These are phyloP conservation scores for Patella vulgata DNA, from an alignment of 1,140 invertebrate species.

Conservation along the genomic window DNA sequence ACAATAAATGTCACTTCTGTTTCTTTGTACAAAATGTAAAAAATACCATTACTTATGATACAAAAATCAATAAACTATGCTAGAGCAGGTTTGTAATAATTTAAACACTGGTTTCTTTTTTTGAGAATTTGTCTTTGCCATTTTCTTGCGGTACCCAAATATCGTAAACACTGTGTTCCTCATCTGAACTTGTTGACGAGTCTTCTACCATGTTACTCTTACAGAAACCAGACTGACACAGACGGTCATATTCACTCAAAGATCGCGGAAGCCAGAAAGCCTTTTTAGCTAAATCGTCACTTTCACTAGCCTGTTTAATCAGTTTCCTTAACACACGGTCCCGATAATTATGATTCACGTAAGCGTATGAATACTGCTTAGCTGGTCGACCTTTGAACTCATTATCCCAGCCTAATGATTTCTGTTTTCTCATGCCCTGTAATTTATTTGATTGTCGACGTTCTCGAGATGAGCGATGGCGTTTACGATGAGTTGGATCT, in stretches of 20 bases:
- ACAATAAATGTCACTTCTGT: too few relatives aligned
- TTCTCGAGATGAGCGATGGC: constrained; percentile 39
- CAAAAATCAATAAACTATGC: too few relatives aligned
- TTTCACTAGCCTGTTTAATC: constrained; percentile 42
- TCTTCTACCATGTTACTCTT: constrained; percentile 43
- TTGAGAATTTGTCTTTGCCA: constrained; percentile 41
- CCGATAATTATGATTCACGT: constrained; percentile 59
- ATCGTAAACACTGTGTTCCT: constrained; percentile 44
- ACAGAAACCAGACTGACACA: constrained; percentile 41
- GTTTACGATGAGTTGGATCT: constrained; percentile 52
- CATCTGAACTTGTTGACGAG: constrained; percentile 34
- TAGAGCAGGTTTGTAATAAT: too few relatives aligned
- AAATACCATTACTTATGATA: too few relatives aligned
- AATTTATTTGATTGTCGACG: constrained; percentile 19
- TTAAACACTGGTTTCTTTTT: constrained; percentile 63
- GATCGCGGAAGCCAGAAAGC: constrained; percentile 55
- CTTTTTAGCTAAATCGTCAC: constrained; percentile 43
- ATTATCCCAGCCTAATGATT: constrained; percentile 56
- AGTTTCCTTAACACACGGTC: constrained; percentile 57
- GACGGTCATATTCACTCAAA: constrained; percentile 49
- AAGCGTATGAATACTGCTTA: constrained; percentile 55
- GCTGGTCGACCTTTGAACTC: constrained; percentile 45
- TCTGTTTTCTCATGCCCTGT: constrained; percentile 47
- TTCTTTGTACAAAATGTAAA: too few relatives aligned
- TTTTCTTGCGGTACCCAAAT: constrained; percentile 56